These are phyloP conservation scores for Sturmia bella DNA, from an alignment of 2,888 invertebrate species.

Conservation along the genomic window DNA sequence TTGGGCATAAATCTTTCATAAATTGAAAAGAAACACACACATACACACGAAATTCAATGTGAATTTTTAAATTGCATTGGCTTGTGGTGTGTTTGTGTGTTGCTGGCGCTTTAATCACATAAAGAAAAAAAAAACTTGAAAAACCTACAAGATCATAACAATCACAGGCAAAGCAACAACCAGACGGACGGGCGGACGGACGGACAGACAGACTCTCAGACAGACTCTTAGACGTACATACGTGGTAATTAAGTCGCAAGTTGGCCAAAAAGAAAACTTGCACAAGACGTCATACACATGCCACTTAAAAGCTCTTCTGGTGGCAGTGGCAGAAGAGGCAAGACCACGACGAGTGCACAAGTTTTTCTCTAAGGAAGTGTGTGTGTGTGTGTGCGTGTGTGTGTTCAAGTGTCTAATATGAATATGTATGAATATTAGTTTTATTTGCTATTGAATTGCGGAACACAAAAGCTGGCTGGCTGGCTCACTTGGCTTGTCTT, in stretches of 20 bases:
- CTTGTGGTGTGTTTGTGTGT: no score
- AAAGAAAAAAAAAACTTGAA: not conserved
- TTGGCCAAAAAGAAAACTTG: constrained; percentile 52
- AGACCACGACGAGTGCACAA: not conserved
- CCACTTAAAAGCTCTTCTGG: constrained; percentile 21
- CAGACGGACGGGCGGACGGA: constrained; percentile 15
- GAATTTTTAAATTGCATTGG: constrained; percentile 40
- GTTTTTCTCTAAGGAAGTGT: not conserved
- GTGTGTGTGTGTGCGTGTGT: not conserved
- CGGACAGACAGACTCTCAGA: constrained; percentile 22
- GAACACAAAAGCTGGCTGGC: constrained; percentile 2
- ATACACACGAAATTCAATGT: constrained; percentile 20
- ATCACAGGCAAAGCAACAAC: constrained; percentile 33
- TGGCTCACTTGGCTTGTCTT: not conserved
- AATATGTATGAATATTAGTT: constrained; percentile 33
- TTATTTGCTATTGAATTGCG: constrained; percentile 15
- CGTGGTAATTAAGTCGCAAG: constrained; percentile 67
- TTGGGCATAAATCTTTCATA: constrained; percentile 53
- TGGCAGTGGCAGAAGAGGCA: not conserved
- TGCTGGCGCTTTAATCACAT: constrained; percentile 46
- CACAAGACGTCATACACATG: constrained; percentile 37
- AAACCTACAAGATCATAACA: constrained; percentile 45
- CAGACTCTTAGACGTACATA: constrained; percentile 30
- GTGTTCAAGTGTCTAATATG: not conserved
- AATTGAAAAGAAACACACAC: constrained; percentile 45